Evolutionary conservation across 2,113 vertebrate genomes (phyloP).

Genomic region (Elephas maximus): DNA sequence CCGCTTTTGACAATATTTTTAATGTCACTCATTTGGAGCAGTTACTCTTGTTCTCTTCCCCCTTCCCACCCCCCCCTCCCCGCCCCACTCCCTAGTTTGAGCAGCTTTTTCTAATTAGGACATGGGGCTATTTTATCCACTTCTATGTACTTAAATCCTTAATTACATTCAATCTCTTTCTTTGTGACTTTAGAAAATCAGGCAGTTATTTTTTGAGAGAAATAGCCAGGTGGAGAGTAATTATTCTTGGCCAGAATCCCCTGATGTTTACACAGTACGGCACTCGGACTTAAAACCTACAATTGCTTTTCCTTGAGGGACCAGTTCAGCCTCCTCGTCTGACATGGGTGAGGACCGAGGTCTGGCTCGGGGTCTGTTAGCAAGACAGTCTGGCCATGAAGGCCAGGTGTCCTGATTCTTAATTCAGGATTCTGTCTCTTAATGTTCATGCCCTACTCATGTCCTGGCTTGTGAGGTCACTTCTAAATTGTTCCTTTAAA

Average conservation of each 20-base stretch:
- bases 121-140: not conserved
- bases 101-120: slow-evolving; percentile 33
- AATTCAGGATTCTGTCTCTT: not conserved
- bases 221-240: slow-evolving; percentile 30
- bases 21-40: not conserved
- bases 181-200: slow-evolving; percentile 3
- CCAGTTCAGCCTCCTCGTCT: not conserved
- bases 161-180: slow-evolving; percentile 9
- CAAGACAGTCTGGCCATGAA: not conserved
- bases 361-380: not conserved
- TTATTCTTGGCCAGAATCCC: not conserved
- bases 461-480: not conserved
- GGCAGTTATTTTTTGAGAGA: not conserved
- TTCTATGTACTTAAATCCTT: slow-evolving; percentile 52
- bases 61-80: not conserved
- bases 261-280: not conserved
- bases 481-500: slow-evolving; percentile 45
- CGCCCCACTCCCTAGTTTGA: not conserved
- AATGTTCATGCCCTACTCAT: not conserved
- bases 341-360: not conserved
- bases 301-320: not conserved
- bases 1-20: not conserved
- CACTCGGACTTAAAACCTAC: not conserved
- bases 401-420: slow-evolving; percentile 36
- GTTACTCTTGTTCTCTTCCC: not conserved